Evolutionary conservation across 2,797 vertebrate species (phyloP).

Genomic region (Zalophus californianus): DNA sequence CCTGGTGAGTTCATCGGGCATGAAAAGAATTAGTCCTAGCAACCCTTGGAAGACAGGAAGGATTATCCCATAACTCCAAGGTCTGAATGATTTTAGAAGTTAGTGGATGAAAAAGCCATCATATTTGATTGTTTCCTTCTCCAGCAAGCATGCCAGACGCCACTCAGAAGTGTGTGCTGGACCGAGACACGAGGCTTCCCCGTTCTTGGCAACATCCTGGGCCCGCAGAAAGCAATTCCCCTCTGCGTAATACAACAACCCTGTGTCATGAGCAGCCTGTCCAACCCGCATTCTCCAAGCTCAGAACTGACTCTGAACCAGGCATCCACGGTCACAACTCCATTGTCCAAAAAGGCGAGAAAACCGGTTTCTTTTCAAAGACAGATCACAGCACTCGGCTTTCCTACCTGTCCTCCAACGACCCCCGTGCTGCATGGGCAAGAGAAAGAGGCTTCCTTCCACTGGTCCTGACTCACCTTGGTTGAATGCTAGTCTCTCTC

Average conservation of each 20-base stretch:
- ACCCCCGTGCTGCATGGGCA: neutral
- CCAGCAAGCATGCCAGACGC: neutral
- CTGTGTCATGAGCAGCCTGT: neutral
- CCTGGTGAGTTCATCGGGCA: neutral
- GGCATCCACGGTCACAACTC: neutral
- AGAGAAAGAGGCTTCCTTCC: neutral
- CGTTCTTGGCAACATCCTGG: neutral
- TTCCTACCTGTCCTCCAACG: neutral
- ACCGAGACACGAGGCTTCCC: neutral
- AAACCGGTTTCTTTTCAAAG: slow-evolving; percentile 37
- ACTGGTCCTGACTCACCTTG: neutral
- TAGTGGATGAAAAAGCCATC: neutral
- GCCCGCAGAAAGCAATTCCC: neutral
- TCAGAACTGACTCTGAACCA: slow-evolving; percentile 11
- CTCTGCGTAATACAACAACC: neutral
- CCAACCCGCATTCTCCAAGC: neutral
- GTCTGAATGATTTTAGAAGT: neutral
- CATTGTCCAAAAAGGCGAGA: slow-evolving; percentile 10
- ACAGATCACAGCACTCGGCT: neutral
- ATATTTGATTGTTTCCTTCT: neutral
- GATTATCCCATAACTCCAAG: neutral
- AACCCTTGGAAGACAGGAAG: neutral
- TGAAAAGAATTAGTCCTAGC: neutral
- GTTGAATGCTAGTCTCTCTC: slow-evolving; percentile 14
- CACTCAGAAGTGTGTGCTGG: neutral